Percentiles rank a stretch among this genome's conserved stretches.
phyloP scores from a whole-genome alignment of 2,113 vertebrate species.

The Eulemur rufifrons region DNA sequence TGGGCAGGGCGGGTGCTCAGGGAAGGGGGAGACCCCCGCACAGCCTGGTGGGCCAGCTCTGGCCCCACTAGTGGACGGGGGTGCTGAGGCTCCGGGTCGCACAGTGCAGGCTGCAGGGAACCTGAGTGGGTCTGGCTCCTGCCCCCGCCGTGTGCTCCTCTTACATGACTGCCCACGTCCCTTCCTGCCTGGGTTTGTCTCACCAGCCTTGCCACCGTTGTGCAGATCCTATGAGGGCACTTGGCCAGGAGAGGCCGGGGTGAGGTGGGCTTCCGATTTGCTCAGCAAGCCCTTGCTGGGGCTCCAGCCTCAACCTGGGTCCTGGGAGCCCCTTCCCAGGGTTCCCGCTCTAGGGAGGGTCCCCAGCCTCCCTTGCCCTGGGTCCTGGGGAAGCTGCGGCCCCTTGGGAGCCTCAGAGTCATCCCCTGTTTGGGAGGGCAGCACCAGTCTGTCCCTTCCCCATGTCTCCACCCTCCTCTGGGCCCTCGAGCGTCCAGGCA shows the following conservation, averaged over 20 bases:
- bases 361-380: too few species aligned
- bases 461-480: fast-evolving
- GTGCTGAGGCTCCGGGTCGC: not conserved
- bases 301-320: fast-evolving
- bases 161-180: not conserved
- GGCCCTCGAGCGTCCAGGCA: not conserved
- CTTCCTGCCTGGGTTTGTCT: fast-evolving
- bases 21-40: not conserved
- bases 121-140: not conserved
- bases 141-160: not conserved
- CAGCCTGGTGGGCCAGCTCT: not conserved
- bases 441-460: not conserved
- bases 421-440: not conserved
- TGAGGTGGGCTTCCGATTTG: fast-evolving
- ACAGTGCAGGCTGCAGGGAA: not conserved
- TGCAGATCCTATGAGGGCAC: not conserved
- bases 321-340: fast-evolving
- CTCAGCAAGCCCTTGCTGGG: too few species aligned
- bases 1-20: not conserved
- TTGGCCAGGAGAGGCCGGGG: fast-evolving
- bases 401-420: fast-evolving
- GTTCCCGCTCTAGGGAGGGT: not conserved
- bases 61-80: fast-evolving
- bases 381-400: not conserved
- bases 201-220: fast-evolving